Conservation (phyloP, 1,140 invertebrate species). For the Trachelipus rathkii region DNA sequence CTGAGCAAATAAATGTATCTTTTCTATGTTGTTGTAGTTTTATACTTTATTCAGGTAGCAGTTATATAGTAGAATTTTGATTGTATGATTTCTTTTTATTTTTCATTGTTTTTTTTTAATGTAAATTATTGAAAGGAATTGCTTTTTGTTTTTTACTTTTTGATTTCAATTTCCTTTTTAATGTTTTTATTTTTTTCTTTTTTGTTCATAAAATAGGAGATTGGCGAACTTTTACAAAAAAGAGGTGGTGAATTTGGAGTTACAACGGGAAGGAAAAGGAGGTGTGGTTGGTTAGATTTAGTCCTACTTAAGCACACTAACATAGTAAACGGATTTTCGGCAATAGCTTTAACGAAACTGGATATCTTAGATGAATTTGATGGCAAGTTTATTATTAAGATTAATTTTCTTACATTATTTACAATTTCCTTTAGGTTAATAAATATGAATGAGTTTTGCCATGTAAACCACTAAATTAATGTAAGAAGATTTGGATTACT, state of each 20-base stretch:
- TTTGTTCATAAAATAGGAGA: no score
- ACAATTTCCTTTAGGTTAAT: no score
- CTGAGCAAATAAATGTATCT: slow-evolving; percentile 75
- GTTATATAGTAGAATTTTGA: not conserved
- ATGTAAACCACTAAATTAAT: no score
- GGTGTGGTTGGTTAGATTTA: slow-evolving; percentile 98
- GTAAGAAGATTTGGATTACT: no score
- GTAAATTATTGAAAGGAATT: not conserved
- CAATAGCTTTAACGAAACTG: slow-evolving; percentile 87
- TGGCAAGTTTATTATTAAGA: slow-evolving; percentile 13
- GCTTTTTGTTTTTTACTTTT: not conserved
- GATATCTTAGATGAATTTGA: slow-evolving; percentile 83
- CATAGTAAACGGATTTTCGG: slow-evolving; percentile 89
- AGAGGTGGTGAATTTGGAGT: slow-evolving; percentile 91
- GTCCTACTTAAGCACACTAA: slow-evolving; percentile 83
- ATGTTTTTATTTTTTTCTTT: no score
- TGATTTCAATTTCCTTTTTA: not conserved
- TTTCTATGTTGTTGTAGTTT: not conserved
- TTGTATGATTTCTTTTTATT: not conserved
- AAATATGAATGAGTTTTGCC: no score
- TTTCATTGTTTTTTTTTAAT: not conserved
- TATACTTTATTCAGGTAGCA: slow-evolving; percentile 19
- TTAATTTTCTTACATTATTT: no score
- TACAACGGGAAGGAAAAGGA: slow-evolving; percentile 86
- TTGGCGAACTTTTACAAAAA: slow-evolving; percentile 68